Evolutionary conservation across 1,140 invertebrate species (phyloP).

Genomic region (Aphelenchoides fujianensis): DNA sequence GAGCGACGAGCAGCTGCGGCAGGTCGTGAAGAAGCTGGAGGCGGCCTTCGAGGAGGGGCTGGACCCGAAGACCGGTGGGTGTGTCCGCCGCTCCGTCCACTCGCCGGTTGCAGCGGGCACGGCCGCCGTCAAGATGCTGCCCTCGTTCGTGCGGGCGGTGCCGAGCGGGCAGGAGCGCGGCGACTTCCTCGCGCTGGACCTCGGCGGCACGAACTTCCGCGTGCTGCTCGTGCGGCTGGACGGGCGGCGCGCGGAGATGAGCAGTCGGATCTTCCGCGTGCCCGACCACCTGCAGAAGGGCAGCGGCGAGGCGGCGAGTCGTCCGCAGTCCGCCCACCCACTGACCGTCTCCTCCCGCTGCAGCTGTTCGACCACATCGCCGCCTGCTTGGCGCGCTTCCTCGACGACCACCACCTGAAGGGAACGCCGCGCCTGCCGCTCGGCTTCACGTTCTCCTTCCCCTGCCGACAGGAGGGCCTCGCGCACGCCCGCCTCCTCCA

Average conservation of each 20-base stretch:
- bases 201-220: too few species aligned
- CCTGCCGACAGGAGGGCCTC: conserved; percentile 81
- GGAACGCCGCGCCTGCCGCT: conserved; percentile 76
- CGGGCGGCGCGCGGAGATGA: conserved; percentile 74
- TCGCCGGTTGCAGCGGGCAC: conserved; percentile 46
- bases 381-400: conserved; percentile 86
- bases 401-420: conserved; percentile 73
- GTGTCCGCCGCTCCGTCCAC: conserved; percentile 16
- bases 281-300: conserved; percentile 73
- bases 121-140: conserved; percentile 67
- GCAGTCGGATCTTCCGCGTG: conserved; percentile 92
- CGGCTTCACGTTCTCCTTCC: conserved; percentile 98
- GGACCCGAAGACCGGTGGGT: conserved; percentile 39
- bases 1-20: conserved; percentile 41
- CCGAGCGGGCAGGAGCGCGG: conserved; percentile 93
- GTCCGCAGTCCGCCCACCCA: conserved; percentile 27
- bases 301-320: too few species aligned
- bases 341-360: conserved; percentile 28
- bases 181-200: conserved; percentile 90
- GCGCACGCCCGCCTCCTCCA: conserved; percentile 79
- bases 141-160: conserved; percentile 91
- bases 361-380: conserved; percentile 96
- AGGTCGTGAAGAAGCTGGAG: conserved; percentile 47
- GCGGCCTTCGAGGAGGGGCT: conserved; percentile 46
- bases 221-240: conserved; percentile 84